Evolutionary conservation across 2,113 vertebrate genomes (phyloP), one percentile per base, ranked within the genome.

Genomic region (Balaeniceps rex): DNA sequence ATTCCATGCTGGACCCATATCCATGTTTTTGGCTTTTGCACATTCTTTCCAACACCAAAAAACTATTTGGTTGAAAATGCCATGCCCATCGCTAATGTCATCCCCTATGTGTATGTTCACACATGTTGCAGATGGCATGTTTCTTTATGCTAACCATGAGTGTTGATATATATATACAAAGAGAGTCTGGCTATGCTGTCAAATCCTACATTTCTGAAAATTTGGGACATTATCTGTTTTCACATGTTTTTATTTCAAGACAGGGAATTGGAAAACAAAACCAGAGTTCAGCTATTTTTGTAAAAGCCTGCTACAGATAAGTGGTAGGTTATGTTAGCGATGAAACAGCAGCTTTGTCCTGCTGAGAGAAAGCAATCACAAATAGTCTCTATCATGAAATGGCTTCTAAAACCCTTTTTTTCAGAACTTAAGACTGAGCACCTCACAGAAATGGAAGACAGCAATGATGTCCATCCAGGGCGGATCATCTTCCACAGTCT

Each of bases 271-370:
- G 51, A 86, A 81, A 83, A 72, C 55, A 78, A 82, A 94, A 63
- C 34, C 5, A 3, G 24, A 93, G 36, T 94, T 91, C 40, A 71
- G 47, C 42, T 29, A 2, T 93, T 92, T 83, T 82, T 94, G 42
- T 64, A 75, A 94, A 88, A 96, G 46, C 63, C 55, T 87, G 51
- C 51, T 80, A 42, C 68, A 71, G 60, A 24, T 72, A 95, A 75
- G 31, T 57, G 54, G 40, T 17, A 38, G 80, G 68, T 91, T 76
- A 7, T 64, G 54, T 70, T 78, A 82, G 92, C 34, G 3, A 60
- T 68, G 92, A 96, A 94, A 94, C 49, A 83, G 33, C 52, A 80
- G 49, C 42, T 95, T 90, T 87, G 46, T 79, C 90, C 86, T 94
- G 85, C 87, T 92, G 71, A 88, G 68, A 95, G 42, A 87, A 79